Evolutionary conservation across 2,888 invertebrate species (phyloP), one percentile per base, ranked within the genome.

Genomic region (Matsumyia berberina): DNA sequence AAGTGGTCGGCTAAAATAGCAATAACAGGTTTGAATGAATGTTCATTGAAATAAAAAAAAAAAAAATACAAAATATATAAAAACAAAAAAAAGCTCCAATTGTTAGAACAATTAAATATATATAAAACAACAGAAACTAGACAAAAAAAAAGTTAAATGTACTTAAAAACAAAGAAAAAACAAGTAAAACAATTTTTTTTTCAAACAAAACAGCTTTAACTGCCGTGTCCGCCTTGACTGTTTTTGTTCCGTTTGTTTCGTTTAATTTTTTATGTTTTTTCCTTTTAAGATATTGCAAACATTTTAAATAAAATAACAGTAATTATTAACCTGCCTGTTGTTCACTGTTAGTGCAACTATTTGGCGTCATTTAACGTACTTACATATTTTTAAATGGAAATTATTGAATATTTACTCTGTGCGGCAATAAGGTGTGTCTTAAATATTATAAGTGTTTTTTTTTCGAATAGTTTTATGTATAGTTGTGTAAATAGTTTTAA

Each of bases 1-100:
- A 99, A 99, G 94, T 99, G 99, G 99, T 99, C 99, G 91, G 99
- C 99, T 91, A 99, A 99, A 95, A 99, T 99, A 93, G 98, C 98
- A 92, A 98, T 99, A 93, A 99, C 99, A 96, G 98, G 99, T 99
- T 96, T 95, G 97, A 88, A 87, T 87, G 80, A 80, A 76, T 69
- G 79, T 74, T 74, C 64, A 79, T 76, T 76, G 58, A 76, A 60
- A 72, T 46, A 53, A 37, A 72, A 77, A 70, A 64, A 72, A 24
- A 62, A 57, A 62, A 76, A 57, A 62, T n/a, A 24, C 24, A 24
- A 24, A 24, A 24, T 24, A 24, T 24, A 73, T 49, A 53, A 37
- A 73, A 77, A 70, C 57, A 77, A 57, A 62, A 67, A 86, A 69
- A 78, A 44, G 76, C 74, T 72, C 76, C 57, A 86, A 76, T 60